Evolutionary conservation across 2,113 vertebrate species (phyloP).

Genomic region (Ariopsis seemanni): DNA sequence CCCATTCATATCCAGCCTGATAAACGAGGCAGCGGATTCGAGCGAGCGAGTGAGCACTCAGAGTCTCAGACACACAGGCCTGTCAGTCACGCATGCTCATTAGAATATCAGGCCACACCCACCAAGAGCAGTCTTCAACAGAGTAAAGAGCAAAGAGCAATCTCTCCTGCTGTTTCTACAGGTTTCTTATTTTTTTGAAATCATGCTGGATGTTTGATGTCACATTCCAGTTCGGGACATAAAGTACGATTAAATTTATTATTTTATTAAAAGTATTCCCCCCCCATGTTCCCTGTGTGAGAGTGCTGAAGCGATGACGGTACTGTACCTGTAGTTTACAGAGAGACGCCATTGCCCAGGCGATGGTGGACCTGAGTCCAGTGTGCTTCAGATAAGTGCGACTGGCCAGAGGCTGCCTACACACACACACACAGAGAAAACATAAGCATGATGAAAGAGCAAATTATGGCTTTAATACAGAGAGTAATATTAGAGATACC

Average conservation of each 20-base stretch:
- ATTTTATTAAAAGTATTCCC: neutral
- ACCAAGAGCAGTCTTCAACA: neutral
- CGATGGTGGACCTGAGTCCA: constrained; percentile 85
- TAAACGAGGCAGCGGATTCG: no score
- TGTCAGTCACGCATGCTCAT: neutral
- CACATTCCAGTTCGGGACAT: neutral
- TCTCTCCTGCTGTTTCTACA: neutral
- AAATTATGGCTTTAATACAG: neutral
- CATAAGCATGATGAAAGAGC: neutral
- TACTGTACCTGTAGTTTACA: constrained; percentile 80
- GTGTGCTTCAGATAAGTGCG: constrained; percentile 81
- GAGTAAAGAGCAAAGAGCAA: neutral
- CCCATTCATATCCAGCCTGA: no score
- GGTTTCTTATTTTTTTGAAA: neutral
- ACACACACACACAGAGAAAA: constrained; percentile 7
- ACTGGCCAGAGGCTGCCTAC: constrained; percentile 82
- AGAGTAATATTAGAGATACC: constrained; percentile 65
- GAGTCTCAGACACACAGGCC: no score
- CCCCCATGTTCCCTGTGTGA: neutral
- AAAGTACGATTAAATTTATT: neutral
- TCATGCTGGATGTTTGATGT: neutral
- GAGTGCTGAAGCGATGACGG: neutral
- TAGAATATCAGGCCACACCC: neutral
- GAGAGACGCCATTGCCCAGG: constrained; percentile 87
- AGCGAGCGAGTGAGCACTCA: no score